Conservation (phyloP, 2,888 invertebrate species). For the Anorthoa munda region DNA sequence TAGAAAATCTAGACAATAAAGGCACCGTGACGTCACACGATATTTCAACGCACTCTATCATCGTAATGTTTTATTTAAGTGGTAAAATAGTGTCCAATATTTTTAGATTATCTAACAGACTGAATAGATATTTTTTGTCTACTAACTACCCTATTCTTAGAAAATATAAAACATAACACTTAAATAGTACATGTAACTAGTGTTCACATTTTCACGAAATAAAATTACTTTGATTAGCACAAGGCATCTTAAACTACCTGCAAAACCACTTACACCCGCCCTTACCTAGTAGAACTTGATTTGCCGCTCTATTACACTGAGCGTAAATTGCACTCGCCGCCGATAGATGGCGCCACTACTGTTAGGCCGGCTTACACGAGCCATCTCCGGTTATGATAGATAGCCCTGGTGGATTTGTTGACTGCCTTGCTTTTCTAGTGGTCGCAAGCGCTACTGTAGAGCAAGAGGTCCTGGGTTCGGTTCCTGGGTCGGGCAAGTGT, state of each 20-base stretch:
- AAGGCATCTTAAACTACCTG: neutral
- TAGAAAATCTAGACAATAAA: neutral
- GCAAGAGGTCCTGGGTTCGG: too few relatives aligned
- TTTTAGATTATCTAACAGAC: too few relatives aligned
- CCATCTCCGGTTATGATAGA: constrained; percentile 9
- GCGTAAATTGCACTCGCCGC: constrained; percentile 53
- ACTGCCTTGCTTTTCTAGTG: neutral
- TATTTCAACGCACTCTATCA: too few relatives aligned
- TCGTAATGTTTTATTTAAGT: too few relatives aligned
- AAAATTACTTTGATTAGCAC: constrained; percentile 10
- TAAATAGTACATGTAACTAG: too few relatives aligned
- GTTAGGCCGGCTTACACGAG: constrained; percentile 32
- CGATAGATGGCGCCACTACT: constrained; percentile 40
- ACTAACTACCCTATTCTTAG: too few relatives aligned
- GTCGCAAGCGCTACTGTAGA: too few relatives aligned
- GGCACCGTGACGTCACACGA: too few relatives aligned
- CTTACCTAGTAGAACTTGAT: constrained; percentile 54
- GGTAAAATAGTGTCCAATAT: too few relatives aligned
- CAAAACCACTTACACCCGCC: constrained; percentile 1
- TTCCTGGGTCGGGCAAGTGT: too few relatives aligned
- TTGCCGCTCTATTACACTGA: constrained; percentile 59
- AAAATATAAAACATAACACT: neutral
- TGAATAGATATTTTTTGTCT: too few relatives aligned
- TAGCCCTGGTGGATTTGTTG: constrained; percentile 14
- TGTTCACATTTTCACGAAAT: neutral